Evolutionary conservation across 2,113 vertebrate genomes (phyloP).

Genomic region (Trachemys scripta): DNA sequence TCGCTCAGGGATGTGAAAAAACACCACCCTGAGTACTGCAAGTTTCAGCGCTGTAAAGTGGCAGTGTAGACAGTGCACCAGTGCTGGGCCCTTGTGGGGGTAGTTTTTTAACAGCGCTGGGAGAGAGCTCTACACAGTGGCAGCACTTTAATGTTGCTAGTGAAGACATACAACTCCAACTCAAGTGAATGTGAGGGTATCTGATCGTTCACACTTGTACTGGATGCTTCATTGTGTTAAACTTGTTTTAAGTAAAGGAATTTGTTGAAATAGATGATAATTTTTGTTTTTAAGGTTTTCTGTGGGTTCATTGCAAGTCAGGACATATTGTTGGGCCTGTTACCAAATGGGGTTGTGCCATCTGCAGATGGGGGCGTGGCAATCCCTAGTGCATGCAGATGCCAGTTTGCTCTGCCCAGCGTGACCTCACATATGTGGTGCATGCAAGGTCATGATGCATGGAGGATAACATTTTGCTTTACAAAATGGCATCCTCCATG

Average conservation of each 20-base stretch:
- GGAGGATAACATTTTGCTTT: too few relatives aligned
- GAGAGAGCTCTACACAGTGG: too few relatives aligned
- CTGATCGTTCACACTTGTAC: background rate
- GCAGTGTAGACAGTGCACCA: too few relatives aligned
- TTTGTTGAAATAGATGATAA: background rate
- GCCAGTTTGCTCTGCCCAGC: background rate
- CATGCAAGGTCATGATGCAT: too few relatives aligned
- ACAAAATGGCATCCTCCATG: background rate
- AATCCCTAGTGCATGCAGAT: background rate
- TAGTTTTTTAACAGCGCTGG: too few relatives aligned
- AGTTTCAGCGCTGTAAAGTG: too few relatives aligned
- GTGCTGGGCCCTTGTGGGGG: too few relatives aligned
- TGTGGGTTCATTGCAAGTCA: background rate
- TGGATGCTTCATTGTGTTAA: background rate
- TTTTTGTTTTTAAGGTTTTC: background rate
- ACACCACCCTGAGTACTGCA: too few relatives aligned
- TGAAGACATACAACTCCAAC: too few relatives aligned
- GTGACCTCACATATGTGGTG: background rate
- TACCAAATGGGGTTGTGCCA: background rate
- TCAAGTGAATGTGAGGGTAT: too few relatives aligned
- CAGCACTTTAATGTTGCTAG: too few relatives aligned
- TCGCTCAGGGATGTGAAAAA: too few relatives aligned
- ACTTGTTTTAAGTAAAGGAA: background rate
- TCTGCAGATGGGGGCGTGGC: background rate
- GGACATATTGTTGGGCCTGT: background rate